phyloP scores from a whole-genome alignment of 1,140 invertebrate genomes.

The Brachionus paranguensis region DNA sequence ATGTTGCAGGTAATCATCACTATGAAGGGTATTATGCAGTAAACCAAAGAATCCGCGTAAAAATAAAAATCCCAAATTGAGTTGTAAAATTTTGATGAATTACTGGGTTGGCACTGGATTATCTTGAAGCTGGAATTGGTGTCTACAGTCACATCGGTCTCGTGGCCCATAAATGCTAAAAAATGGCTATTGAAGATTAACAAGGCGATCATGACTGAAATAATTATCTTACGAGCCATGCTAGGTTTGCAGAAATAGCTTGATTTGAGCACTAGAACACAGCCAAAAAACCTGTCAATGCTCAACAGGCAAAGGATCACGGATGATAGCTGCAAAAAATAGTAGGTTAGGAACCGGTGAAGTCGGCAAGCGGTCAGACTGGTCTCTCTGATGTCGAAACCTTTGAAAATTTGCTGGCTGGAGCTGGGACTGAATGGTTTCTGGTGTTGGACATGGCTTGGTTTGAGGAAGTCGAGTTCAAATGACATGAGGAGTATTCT shows the following conservation, averaged over 20 bases:
- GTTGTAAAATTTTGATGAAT: not conserved
- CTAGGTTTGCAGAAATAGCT: slow-evolving; percentile 8
- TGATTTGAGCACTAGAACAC: slow-evolving; percentile 30
- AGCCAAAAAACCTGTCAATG: slow-evolving; percentile 35
- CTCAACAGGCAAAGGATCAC: slow-evolving; percentile 1
- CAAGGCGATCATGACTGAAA: not conserved
- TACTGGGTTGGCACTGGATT: not conserved
- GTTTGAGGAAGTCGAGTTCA: not conserved
- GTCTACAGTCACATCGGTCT: not conserved
- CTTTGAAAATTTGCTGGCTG: slow-evolving; percentile 2
- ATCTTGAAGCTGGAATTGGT: not conserved
- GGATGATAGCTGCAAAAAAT: slow-evolving; percentile 21
- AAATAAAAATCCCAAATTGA: slow-evolving; percentile 23
- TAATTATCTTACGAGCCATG: slow-evolving; percentile 15
- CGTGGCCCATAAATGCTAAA: slow-evolving; percentile 1
- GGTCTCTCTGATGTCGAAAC: slow-evolving; percentile 7
- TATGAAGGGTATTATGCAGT: slow-evolving; percentile 26
- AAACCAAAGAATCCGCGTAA: not conserved
- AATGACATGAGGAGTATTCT: slow-evolving; percentile 22
- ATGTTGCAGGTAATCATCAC: slow-evolving; percentile 38
- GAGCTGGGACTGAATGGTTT: not conserved
- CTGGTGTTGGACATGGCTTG: not conserved
- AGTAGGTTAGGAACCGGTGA: slow-evolving; percentile 32
- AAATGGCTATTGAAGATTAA: slow-evolving; percentile 19
- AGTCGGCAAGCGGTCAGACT: not conserved